These are phyloP conservation scores for Ryuthela nishihirai DNA, from an alignment of 2,888 invertebrate genomes.

Conservation along the genomic window DNA sequence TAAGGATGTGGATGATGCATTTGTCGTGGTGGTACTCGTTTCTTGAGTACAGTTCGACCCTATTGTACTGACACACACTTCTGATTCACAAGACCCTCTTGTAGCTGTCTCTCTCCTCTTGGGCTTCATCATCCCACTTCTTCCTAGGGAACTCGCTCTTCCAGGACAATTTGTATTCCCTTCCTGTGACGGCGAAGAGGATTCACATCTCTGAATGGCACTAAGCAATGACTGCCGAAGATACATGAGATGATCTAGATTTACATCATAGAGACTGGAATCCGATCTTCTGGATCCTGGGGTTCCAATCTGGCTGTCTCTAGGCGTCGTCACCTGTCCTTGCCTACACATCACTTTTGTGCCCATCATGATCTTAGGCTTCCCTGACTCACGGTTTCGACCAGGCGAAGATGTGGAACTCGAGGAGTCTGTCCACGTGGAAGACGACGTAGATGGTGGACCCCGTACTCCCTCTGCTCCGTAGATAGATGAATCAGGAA, in stretches of 20 bases:
- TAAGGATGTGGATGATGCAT: no score
- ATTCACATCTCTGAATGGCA: constrained; percentile 46
- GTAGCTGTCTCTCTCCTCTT: constrained; percentile 1
- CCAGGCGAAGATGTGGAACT: constrained; percentile 4
- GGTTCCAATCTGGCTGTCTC: constrained; percentile 6
- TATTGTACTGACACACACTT: no score
- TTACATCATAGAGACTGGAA: constrained; percentile 36
- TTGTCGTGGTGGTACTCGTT: no score
- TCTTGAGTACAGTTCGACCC: no score
- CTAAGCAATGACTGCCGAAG: constrained; percentile 46
- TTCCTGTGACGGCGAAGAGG: no score
- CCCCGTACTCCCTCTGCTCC: constrained; percentile 37
- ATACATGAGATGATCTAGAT: constrained; percentile 46
- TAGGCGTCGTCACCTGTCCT: constrained; percentile 10
- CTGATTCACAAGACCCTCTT: no score
- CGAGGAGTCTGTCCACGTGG: constrained; percentile 18
- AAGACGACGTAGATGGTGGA: constrained; percentile 16
- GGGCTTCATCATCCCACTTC: background rate
- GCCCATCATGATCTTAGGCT: constrained; percentile 48
- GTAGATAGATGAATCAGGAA: constrained; percentile 45
- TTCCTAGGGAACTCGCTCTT: background rate
- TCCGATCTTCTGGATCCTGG: constrained; percentile 31
- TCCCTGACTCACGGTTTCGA: constrained; percentile 24
- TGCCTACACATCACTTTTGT: constrained; percentile 45
- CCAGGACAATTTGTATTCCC: background rate